Conservation (phyloP, 2,113 vertebrate species). For the Apodemus speciosus region DNA sequence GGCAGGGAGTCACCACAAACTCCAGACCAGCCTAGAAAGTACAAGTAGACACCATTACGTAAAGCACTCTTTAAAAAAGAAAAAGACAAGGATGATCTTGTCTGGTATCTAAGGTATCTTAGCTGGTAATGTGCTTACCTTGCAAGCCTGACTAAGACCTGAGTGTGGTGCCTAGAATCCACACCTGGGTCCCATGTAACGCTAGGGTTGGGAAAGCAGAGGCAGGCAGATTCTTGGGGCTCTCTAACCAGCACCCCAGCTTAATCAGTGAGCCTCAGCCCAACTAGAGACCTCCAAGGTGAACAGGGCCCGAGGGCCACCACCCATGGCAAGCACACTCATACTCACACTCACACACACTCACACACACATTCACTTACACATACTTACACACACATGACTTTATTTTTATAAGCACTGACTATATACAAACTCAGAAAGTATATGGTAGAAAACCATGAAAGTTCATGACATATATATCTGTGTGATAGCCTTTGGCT, state of each 20-base stretch:
- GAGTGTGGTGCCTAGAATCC: background rate
- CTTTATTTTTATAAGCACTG: constrained; percentile 4
- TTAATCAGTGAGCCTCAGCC: background rate
- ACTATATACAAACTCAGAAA: background rate
- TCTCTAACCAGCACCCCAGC: background rate
- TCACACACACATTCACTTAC: too few relatives aligned
- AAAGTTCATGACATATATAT: background rate
- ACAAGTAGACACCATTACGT: background rate
- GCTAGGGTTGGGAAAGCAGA: background rate
- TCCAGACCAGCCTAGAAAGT: background rate
- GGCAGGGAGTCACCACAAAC: background rate
- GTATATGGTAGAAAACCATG: background rate
- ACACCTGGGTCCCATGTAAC: background rate
- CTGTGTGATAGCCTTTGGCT: background rate
- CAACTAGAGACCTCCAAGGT: background rate
- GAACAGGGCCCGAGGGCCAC: background rate
- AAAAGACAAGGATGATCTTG: background rate
- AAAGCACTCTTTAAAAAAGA: background rate
- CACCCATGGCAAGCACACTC: background rate
- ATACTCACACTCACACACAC: background rate
- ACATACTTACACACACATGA: background rate
- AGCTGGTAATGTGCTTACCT: background rate
- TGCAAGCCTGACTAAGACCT: background rate
- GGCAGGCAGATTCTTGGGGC: background rate
- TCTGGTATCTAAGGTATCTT: too few relatives aligned